These are phyloP conservation scores for Ornithorhynchus anatinus DNA, from an alignment of 2,113 vertebrate genomes.

Conservation along the genomic window DNA sequence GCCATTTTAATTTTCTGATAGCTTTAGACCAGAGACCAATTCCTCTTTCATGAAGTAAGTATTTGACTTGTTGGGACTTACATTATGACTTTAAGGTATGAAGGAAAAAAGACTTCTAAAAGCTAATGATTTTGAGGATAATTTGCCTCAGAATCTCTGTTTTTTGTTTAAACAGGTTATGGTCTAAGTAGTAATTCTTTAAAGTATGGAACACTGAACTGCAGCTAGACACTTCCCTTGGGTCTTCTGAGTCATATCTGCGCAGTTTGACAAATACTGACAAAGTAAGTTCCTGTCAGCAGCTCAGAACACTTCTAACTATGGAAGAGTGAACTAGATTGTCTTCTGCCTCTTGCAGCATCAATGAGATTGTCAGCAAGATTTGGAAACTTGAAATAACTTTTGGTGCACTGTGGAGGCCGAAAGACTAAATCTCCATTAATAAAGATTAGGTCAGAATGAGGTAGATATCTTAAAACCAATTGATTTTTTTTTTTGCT, in stretches of 20 bases:
- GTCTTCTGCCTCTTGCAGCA: conserved; percentile 22
- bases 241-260: conserved; percentile 65
- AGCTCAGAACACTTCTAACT: conserved; percentile 7
- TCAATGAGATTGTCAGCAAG: conserved; percentile 11
- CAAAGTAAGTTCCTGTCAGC: conserved; percentile 43
- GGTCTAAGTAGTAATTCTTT: conserved; percentile 43
- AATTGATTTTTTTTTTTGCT: too few relatives aligned
- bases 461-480: too few relatives aligned
- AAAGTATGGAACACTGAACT: conserved; percentile 41
- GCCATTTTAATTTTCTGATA: not conserved
- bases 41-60: not conserved
- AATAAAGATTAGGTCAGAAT: too few relatives aligned
- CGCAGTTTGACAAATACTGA: conserved; percentile 12
- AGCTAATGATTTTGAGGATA: conserved; percentile 5
- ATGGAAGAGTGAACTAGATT: conserved; percentile 13
- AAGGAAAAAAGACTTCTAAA: not conserved
- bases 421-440: too few relatives aligned
- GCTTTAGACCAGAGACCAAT: not conserved
- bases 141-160: conserved; percentile 43
- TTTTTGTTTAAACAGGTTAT: conserved; percentile 16
- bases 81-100: not conserved
- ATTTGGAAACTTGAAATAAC: conserved; percentile 38
- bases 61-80: too few relatives aligned
- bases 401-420: conserved; percentile 34
- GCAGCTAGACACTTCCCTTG: conserved; percentile 31